A percentile compares a stretch with the other conserved stretches of the same genome.
These are phyloP conservation scores for Drosophila chauvacae DNA, from an alignment of 1,140 invertebrate genomes.

Conservation along the genomic window DNA sequence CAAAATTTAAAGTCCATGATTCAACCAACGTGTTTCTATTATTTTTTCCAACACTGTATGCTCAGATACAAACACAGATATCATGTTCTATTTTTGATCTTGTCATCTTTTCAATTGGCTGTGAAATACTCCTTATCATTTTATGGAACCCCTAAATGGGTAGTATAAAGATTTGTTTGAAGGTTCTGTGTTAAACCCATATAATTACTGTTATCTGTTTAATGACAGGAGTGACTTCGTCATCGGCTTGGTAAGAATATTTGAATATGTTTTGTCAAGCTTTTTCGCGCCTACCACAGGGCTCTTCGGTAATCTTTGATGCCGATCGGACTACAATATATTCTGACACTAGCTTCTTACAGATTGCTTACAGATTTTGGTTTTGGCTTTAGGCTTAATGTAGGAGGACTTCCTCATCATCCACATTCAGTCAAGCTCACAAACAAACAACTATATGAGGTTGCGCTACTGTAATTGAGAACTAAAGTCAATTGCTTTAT, in stretches of 20 bases:
- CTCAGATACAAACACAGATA: neutral
- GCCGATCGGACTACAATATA: too few relatives aligned
- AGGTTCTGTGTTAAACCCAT: neutral
- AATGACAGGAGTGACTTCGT: neutral
- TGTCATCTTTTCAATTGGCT: conserved; percentile 12
- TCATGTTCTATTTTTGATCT: neutral
- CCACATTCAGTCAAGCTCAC: neutral
- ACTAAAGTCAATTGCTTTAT: neutral
- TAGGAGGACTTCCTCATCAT: too few relatives aligned
- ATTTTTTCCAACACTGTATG: too few relatives aligned
- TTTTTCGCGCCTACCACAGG: neutral
- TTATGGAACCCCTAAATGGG: neutral
- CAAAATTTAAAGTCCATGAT: too few relatives aligned
- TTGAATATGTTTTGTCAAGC: neutral
- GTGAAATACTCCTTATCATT: conserved; percentile 12
- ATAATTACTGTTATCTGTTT: conserved; percentile 4
- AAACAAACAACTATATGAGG: neutral
- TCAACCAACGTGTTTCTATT: too few relatives aligned
- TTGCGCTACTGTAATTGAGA: conserved; percentile 5
- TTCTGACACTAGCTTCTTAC: too few relatives aligned
- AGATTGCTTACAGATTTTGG: neutral
- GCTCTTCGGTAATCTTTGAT: too few relatives aligned
- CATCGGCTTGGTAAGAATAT: neutral
- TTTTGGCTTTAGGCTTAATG: neutral
- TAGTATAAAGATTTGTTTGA: neutral